phyloP scores from a whole-genome alignment of 1,140 invertebrate species.

The Chymomyza costata region DNA sequence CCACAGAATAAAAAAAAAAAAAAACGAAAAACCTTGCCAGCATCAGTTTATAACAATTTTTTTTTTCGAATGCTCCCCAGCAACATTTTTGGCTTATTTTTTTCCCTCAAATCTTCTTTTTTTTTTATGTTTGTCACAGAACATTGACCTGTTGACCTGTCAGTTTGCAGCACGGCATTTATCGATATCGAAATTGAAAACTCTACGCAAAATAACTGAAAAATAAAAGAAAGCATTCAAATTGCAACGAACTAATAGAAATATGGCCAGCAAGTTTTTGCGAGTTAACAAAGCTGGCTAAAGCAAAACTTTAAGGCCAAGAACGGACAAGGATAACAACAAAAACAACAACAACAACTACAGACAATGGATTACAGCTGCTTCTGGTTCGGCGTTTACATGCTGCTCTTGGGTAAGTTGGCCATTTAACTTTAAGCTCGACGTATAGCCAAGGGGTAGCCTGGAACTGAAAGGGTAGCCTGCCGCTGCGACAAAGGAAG shows the following conservation, averaged over 20 bases:
- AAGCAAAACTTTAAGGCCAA: slow-evolving; percentile 27
- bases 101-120: no score
- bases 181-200: slow-evolving; percentile 37
- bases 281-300: slow-evolving; percentile 39
- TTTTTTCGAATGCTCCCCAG: slow-evolving; percentile 23
- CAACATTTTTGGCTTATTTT: slow-evolving; percentile 39
- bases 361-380: slow-evolving; percentile 50
- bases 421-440: no score
- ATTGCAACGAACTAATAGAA: slow-evolving; percentile 40
- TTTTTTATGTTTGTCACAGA: no score
- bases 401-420: slow-evolving; percentile 61
- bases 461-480: slow-evolving; percentile 1
- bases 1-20: slow-evolving; percentile 12
- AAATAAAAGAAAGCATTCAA: slow-evolving; percentile 41
- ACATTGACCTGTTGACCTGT: slow-evolving; percentile 46
- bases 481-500: background rate
- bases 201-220: slow-evolving; percentile 45
- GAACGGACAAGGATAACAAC: slow-evolving; percentile 22
- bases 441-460: no score
- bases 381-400: slow-evolving; percentile 53
- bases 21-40: slow-evolving; percentile 4
- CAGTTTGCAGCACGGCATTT: slow-evolving; percentile 58
- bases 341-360: no score
- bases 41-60: background rate
- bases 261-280: slow-evolving; percentile 45